Conservation (phyloP, 1,140 invertebrate genomes). For the Caenorhabditis tropicalis region DNA sequence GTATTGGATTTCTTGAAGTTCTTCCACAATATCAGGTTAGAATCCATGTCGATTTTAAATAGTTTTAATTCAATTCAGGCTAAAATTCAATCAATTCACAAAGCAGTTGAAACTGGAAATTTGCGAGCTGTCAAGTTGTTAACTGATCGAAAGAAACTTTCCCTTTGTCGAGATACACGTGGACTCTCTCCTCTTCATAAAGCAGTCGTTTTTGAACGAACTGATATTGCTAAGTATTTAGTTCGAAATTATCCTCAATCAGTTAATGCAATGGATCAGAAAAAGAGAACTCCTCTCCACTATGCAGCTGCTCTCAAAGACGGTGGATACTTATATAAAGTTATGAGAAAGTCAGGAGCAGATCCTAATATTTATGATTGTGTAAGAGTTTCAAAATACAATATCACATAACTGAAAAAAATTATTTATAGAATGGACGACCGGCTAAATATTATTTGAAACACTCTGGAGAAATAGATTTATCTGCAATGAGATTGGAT, state of each 20-base stretch:
- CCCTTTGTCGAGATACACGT: constrained; percentile 80
- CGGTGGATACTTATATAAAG: constrained; percentile 86
- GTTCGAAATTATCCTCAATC: constrained; percentile 81
- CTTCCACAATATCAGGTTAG: constrained; percentile 87
- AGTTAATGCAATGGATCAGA: constrained; percentile 73
- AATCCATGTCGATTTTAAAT: neutral
- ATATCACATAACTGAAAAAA: neutral
- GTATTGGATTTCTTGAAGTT: constrained; percentile 87
- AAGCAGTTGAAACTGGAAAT: constrained; percentile 84
- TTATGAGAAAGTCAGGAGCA: constrained; percentile 83
- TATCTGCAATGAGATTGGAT: constrained; percentile 67
- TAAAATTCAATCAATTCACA: constrained; percentile 86
- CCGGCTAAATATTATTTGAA: constrained; percentile 70
- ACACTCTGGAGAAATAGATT: constrained; percentile 71
- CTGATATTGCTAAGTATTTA: constrained; percentile 81
- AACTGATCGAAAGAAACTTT: constrained; percentile 87
- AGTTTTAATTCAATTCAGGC: constrained; percentile 76
- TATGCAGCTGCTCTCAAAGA: constrained; percentile 84
- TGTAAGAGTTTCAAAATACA: constrained; percentile 75
- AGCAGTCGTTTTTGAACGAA: constrained; percentile 89
- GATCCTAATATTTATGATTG: constrained; percentile 84
- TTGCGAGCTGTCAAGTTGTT: constrained; percentile 83
- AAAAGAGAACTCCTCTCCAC: constrained; percentile 87
- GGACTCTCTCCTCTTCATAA: constrained; percentile 90
- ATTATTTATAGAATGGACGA: constrained; percentile 64